Percentiles rank a stretch among this genome's conserved stretches.
Evolutionary conservation across 53 echinoderm and acorn worm genomes (phyloP).

Genomic region (Henricia sp.): DNA sequence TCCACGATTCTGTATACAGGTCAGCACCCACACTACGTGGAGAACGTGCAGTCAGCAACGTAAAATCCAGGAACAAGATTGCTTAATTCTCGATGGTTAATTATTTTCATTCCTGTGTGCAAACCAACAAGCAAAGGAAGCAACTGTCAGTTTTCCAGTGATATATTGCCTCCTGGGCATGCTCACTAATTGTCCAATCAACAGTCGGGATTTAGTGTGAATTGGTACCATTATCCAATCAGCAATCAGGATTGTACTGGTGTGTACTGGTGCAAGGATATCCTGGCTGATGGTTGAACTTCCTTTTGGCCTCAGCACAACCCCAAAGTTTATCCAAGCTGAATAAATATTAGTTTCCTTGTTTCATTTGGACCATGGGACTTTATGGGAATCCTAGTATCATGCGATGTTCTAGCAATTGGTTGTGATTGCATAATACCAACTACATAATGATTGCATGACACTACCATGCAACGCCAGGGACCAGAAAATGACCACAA

Average conservation of each 20-base stretch:
- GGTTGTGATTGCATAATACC: too few relatives aligned
- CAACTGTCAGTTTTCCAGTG: not conserved
- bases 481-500: too few relatives aligned
- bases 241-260: not conserved
- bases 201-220: not conserved
- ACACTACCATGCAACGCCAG: too few relatives aligned
- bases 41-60: not conserved
- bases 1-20: constrained; percentile 1
- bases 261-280: not conserved
- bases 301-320: not conserved
- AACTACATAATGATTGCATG: too few relatives aligned
- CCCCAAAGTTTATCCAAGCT: not conserved
- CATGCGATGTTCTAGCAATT: too few relatives aligned
- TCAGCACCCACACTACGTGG: not conserved
- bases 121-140: constrained; percentile 15
- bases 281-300: constrained; percentile 2
- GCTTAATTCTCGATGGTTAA: not conserved
- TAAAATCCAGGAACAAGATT: constrained; percentile 32
- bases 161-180: constrained; percentile 18
- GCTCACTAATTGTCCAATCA: not conserved
- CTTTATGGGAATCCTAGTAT: too few relatives aligned
- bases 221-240: not conserved
- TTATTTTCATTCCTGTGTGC: not conserved
- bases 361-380: too few relatives aligned
- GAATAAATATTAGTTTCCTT: too few relatives aligned